phyloP scores from a whole-genome alignment of 2,113 vertebrate species.

The Alethe diademata region DNA sequence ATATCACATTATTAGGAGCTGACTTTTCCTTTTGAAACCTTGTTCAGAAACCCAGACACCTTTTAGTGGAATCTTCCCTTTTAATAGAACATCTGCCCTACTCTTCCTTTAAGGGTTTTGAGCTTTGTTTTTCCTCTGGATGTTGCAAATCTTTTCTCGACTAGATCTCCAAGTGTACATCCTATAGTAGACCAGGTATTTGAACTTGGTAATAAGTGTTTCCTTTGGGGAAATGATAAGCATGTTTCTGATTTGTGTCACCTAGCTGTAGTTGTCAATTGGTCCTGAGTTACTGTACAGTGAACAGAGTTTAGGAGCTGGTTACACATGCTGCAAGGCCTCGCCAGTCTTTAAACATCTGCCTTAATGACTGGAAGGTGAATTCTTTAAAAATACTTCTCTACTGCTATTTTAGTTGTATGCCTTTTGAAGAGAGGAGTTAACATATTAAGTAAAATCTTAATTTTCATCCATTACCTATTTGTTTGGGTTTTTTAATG shows the following conservation, averaged over 20 bases:
- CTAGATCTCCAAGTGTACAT: neutral
- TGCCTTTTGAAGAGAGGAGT: neutral
- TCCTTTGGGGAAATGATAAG: neutral
- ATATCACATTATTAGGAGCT: neutral
- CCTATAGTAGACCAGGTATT: neutral
- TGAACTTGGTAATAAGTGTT: neutral
- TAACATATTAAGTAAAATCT: neutral
- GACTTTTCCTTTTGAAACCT: neutral
- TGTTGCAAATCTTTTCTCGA: neutral
- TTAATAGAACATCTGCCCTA: rapidly evolving
- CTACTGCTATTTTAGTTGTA: neutral
- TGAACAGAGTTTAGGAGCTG: neutral
- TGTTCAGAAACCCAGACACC: neutral
- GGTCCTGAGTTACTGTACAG: neutral
- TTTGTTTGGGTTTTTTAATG: neutral
- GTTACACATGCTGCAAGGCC: neutral
- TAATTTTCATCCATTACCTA: neutral
- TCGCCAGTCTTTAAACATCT: neutral
- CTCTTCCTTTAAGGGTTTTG: neutral
- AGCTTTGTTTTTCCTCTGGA: neutral
- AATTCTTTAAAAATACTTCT: neutral
- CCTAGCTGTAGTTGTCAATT: neutral
- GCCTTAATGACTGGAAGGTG: neutral
- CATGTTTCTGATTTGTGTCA: neutral
- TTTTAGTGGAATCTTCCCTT: neutral